Conservation (phyloP, 2,113 vertebrate species). For the Cacatua alba region DNA sequence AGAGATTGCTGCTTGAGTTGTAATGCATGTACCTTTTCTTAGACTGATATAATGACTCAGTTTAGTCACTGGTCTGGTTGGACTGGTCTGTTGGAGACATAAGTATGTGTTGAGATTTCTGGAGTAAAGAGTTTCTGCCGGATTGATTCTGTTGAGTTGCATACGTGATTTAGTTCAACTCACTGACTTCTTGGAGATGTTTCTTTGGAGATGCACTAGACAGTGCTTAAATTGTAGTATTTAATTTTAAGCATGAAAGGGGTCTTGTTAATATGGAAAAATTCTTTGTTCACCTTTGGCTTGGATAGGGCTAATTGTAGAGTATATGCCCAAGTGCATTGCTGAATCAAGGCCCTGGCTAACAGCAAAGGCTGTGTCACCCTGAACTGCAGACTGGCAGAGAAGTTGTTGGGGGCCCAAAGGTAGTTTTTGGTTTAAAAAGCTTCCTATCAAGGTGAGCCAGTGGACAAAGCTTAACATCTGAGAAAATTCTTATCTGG, state of each 20-base stretch:
- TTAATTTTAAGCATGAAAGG: neutral
- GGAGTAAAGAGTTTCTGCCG: neutral
- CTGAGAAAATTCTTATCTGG: slow-evolving; percentile 23
- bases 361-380: neutral
- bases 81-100: neutral
- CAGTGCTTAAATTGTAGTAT: neutral
- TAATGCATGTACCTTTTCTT: neutral
- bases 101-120: neutral
- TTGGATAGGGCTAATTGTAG: neutral
- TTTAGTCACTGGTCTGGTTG: neutral
- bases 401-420: neutral
- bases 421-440: neutral
- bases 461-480: neutral
- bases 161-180: neutral
- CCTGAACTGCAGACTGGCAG: neutral
- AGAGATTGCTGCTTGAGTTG: neutral
- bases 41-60: neutral
- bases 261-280: neutral
- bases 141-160: neutral
- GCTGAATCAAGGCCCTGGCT: neutral
- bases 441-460: slow-evolving; percentile 19
- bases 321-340: neutral
- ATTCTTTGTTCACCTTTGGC: neutral
- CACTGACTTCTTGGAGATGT: neutral
- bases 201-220: neutral